These are phyloP conservation scores for Ancistrus triradiatus DNA, from an alignment of 2,113 vertebrate species.

Conservation along the genomic window DNA sequence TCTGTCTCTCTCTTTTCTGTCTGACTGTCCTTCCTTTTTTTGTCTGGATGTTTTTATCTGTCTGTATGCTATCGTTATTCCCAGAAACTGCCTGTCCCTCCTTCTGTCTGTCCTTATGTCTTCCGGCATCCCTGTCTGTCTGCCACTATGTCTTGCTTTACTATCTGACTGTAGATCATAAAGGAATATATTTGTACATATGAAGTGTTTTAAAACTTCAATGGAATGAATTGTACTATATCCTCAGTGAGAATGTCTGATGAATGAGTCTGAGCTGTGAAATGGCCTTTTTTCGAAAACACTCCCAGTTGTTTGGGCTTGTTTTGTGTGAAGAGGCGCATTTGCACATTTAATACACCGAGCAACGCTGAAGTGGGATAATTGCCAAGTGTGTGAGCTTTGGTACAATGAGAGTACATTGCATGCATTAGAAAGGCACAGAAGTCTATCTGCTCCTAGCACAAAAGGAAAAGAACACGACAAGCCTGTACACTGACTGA, in stretches of 20 bases:
- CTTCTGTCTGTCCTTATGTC: too few relatives aligned
- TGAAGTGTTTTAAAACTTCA: too few relatives aligned
- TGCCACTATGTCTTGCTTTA: too few relatives aligned
- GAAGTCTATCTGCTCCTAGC: constrained; percentile 4
- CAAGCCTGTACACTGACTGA: too few relatives aligned
- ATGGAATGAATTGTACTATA: too few relatives aligned
- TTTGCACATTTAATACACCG: constrained; percentile 41
- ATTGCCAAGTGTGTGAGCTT: constrained; percentile 30
- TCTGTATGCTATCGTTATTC: too few relatives aligned
- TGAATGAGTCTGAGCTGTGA: constrained; percentile 34
- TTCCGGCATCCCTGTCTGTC: too few relatives aligned
- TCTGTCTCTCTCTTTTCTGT: not conserved
- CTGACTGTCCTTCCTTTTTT: not conserved
- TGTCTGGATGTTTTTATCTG: not conserved
- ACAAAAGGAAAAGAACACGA: not conserved
- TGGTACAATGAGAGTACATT: constrained; percentile 9
- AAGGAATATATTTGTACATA: too few relatives aligned
- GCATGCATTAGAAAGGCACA: constrained; percentile 12
- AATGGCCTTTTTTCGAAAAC: constrained; percentile 44
- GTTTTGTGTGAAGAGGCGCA: constrained; percentile 27
- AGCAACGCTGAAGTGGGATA: constrained; percentile 35
- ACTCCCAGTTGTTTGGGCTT: constrained; percentile 39
- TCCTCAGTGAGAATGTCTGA: too few relatives aligned
- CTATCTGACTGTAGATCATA: too few relatives aligned
- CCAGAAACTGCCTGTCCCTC: too few relatives aligned